These are phyloP conservation scores for Petrocephalus zakoni DNA, from an alignment of 2,113 vertebrate species.

Conservation along the genomic window DNA sequence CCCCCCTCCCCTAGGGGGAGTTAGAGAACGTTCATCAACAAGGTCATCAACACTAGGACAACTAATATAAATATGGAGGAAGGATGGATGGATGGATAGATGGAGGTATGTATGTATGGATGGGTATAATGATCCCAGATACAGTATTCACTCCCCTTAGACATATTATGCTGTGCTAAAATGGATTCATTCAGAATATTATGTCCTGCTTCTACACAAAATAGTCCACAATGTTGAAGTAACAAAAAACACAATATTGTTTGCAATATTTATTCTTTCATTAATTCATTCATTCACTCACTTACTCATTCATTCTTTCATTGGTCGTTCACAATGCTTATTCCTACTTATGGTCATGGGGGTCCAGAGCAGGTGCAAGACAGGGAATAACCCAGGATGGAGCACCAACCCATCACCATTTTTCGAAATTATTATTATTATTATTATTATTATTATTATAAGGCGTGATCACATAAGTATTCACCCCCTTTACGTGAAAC, in stretches of 20 bases:
- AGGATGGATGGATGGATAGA: neutral
- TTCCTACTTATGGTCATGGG: neutral
- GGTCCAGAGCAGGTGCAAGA: neutral
- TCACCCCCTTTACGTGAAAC: neutral
- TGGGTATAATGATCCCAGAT: neutral
- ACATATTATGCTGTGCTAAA: neutral
- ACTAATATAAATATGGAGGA: neutral
- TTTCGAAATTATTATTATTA: neutral
- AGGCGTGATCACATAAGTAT: neutral
- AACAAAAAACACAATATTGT: neutral
- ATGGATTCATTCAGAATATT: neutral
- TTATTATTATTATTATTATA: no score
- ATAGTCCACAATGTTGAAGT: neutral
- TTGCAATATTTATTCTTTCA: neutral
- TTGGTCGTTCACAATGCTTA: neutral
- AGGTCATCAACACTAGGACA: neutral
- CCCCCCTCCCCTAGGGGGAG: neutral
- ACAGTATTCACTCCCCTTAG: neutral
- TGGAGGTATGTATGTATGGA: neutral
- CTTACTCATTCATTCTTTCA: neutral
- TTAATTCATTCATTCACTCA: neutral
- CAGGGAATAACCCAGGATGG: neutral
- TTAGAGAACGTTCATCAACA: no score
- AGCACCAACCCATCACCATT: neutral
- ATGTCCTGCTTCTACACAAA: neutral